These are phyloP conservation scores for Pseudorhombus dupliciocellatus DNA, from an alignment of 2,113 vertebrate genomes.

Conservation along the genomic window DNA sequence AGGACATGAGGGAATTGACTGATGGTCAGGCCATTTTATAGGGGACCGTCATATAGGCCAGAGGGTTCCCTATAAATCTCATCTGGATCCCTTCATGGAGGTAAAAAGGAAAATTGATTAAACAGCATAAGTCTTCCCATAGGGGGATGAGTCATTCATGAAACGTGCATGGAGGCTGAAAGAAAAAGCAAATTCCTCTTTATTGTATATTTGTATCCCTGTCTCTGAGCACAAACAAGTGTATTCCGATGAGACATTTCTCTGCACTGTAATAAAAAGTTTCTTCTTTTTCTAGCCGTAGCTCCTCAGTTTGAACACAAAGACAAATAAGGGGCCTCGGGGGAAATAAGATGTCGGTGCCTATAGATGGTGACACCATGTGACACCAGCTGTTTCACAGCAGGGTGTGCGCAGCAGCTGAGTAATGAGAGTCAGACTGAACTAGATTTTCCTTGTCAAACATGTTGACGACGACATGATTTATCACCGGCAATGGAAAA, in stretches of 20 bases:
- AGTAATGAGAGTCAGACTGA: too few species aligned
- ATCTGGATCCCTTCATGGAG: neutral
- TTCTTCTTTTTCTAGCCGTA: neutral
- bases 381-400: too few species aligned
- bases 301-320: neutral
- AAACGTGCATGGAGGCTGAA: too few species aligned
- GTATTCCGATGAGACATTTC: neutral
- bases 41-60: neutral
- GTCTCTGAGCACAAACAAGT: neutral
- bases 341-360: too few species aligned
- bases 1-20: constrained; percentile 34
- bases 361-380: too few species aligned
- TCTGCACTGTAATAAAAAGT: neutral
- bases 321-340: neutral
- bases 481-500: too few species aligned
- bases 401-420: too few species aligned
- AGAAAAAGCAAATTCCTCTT: neutral
- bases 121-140: neutral
- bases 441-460: too few species aligned
- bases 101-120: neutral
- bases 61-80: neutral
- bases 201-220: constrained; percentile 5
- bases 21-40: neutral
- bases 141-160: neutral
- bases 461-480: too few species aligned